Percentiles rank a stretch among this genome's conserved stretches.
Conservation (phyloP, 2,888 invertebrate genomes). For the Polyommatus icarus region DNA sequence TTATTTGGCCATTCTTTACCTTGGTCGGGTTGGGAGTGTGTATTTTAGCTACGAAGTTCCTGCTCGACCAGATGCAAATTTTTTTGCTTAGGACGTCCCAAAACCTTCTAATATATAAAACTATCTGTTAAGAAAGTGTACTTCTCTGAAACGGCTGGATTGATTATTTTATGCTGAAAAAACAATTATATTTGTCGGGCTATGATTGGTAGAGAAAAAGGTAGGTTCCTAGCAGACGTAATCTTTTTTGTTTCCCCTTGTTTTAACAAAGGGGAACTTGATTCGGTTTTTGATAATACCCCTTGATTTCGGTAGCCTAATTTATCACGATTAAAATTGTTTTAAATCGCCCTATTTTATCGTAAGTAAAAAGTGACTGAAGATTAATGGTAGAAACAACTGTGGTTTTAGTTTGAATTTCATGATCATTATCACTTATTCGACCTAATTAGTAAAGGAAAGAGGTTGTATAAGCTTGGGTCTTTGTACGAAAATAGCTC, state of each 20-base stretch:
- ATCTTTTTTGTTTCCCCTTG: not conserved
- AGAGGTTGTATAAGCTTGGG: not conserved
- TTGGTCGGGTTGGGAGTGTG: not conserved
- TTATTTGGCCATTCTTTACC: not conserved
- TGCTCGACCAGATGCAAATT: no score
- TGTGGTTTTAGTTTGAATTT: not conserved
- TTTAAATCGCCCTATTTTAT: not conserved
- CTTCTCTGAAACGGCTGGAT: no score
- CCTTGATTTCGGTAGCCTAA: not conserved
- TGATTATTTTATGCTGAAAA: no score
- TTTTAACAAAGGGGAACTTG: not conserved
- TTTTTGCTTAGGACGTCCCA: no score
- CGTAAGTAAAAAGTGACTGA: not conserved
- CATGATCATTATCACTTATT: not conserved
- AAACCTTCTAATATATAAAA: no score
- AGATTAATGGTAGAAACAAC: not conserved
- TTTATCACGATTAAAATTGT: constrained; percentile 12
- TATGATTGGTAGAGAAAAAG: no score
- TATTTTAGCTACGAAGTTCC: not conserved
- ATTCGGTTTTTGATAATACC: not conserved
- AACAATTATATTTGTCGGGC: no score
- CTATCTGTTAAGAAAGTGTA: no score
- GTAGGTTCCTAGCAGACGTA: no score
- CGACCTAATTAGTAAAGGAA: not conserved
- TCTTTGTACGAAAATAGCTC: not conserved